phyloP scores from a whole-genome alignment of 1,140 invertebrate genomes.

The Platyscapa corneri region DNA sequence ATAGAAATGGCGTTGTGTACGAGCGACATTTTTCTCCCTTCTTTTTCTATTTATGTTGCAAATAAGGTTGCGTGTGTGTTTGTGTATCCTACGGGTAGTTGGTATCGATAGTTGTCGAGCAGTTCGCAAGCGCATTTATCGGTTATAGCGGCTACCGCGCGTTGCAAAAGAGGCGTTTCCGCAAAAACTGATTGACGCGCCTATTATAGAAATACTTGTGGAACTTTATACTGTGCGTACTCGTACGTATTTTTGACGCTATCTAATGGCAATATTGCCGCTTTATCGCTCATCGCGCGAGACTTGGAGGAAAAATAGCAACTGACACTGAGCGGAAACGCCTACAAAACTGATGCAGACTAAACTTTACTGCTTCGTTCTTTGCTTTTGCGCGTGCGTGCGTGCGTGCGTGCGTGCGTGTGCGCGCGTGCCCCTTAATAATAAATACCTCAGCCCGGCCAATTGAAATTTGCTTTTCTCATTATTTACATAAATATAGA shows the following conservation, averaged over 20 bases:
- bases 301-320: neutral
- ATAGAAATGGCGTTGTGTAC: slow-evolving; percentile 5
- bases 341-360: neutral
- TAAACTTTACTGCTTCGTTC: neutral
- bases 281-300: neutral
- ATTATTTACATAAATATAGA: no score
- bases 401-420: no score
- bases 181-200: slow-evolving; percentile 26
- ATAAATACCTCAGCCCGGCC: no score
- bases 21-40: neutral
- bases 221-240: neutral
- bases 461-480: no score
- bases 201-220: neutral
- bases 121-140: neutral
- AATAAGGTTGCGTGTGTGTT: neutral
- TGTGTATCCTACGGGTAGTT: neutral
- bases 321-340: neutral
- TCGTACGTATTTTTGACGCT: neutral
- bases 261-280: neutral
- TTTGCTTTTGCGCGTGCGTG: no score
- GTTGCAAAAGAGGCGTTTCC: slow-evolving; percentile 12
- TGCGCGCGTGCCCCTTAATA: neutral
- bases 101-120: neutral
- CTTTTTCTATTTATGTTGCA: slow-evolving; percentile 19
- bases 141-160: neutral